A percentile compares a stretch with the other conserved stretches of the same genome.
Conservation (phyloP, 2,113 vertebrate genomes). For the Heliornis fulica region DNA sequence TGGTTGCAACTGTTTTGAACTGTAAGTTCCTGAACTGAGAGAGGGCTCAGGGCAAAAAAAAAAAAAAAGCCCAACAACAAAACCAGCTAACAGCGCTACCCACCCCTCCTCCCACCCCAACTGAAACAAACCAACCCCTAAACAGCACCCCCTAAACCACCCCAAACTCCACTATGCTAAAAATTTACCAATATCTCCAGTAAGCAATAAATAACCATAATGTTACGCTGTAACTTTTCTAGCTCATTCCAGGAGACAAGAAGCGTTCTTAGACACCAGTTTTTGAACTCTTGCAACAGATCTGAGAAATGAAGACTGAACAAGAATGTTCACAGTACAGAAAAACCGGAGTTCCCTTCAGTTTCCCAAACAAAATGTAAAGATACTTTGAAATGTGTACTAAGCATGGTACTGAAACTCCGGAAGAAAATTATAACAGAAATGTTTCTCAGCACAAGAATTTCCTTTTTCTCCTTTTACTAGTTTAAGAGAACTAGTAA, state of each 20-base stretch:
- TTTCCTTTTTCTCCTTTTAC: neutral
- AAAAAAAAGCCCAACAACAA: neutral
- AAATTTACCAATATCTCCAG: neutral
- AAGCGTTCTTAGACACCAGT: neutral
- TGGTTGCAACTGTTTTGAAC: neutral
- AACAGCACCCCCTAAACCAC: no score
- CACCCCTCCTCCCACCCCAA: no score
- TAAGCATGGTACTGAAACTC: neutral
- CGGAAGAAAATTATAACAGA: neutral
- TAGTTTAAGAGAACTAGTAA: neutral
- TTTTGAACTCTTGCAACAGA: neutral
- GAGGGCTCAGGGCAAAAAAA: neutral
- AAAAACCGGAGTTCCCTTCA: neutral
- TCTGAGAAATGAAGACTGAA: neutral
- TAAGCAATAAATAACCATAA: neutral
- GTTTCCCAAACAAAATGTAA: neutral
- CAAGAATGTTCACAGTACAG: neutral
- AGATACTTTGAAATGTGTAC: neutral
- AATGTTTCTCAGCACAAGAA: neutral
- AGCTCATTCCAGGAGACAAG: neutral
- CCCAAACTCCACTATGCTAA: fast-evolving
- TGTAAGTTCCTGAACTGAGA: neutral
- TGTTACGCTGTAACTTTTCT: neutral
- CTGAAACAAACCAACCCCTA: neutral
- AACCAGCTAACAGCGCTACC: neutral